These are phyloP conservation scores for Hydropotes inermis DNA, from an alignment of 2,113 vertebrate genomes.

Conservation along the genomic window DNA sequence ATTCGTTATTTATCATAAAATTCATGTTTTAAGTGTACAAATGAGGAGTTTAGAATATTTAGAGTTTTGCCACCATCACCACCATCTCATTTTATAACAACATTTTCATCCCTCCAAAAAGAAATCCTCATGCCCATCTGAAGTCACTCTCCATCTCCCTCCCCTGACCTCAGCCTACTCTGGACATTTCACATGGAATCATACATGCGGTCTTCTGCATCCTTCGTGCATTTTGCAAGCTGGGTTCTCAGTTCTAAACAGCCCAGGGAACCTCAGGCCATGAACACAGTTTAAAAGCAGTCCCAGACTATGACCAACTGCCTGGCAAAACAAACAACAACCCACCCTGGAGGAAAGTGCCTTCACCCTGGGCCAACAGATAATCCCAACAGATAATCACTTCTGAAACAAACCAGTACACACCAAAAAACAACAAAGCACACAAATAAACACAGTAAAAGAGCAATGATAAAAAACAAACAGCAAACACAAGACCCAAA, in stretches of 20 bases:
- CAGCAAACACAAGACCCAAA: neutral
- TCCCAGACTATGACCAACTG: neutral
- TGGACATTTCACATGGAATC: neutral
- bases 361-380: neutral
- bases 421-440: neutral
- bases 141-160: neutral
- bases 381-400: neutral
- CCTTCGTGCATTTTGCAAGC: neutral
- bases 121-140: neutral
- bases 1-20: neutral
- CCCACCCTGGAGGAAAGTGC: too few relatives aligned
- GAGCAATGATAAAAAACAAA: neutral
- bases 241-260: neutral
- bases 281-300: neutral
- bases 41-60: neutral
- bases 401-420: neutral
- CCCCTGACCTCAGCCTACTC: neutral
- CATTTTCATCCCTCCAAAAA: neutral
- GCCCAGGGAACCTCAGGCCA: neutral
- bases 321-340: neutral
- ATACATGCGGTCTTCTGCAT: neutral
- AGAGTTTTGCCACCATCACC: neutral
- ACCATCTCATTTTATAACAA: neutral
- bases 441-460: neutral
- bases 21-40: neutral